Evolutionary conservation across 1,140 invertebrate species (phyloP).

Genomic region (Physella acuta): DNA sequence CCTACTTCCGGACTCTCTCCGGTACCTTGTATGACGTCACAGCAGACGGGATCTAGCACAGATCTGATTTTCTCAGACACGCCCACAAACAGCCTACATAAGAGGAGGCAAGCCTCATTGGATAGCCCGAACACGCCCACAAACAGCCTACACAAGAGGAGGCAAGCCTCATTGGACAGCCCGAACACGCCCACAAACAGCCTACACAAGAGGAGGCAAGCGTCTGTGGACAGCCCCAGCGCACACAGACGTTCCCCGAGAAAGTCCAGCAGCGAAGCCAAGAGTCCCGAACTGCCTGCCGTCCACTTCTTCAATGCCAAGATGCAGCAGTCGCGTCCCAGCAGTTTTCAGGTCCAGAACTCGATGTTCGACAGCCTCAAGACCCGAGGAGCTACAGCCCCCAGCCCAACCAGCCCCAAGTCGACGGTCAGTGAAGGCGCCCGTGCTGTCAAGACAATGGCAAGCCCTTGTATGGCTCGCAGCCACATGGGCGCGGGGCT

Average conservation of each 20-base stretch:
- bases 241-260: conserved; percentile 32
- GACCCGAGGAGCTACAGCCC: not conserved
- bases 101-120: too few species aligned
- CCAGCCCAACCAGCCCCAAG: conserved; percentile 20
- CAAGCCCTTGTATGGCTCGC: conserved; percentile 18
- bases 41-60: too few species aligned
- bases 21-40: too few species aligned
- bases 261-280: conserved; percentile 40
- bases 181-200: conserved; percentile 41
- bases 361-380: conserved; percentile 50
- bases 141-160: not conserved
- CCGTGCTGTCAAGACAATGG: conserved; percentile 23
- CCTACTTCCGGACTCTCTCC: too few species aligned
- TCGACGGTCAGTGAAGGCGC: conserved; percentile 18
- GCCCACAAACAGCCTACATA: too few species aligned
- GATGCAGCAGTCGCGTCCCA: conserved; percentile 31
- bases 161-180: not conserved
- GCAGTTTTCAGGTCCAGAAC: conserved; percentile 37
- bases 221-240: conserved; percentile 43
- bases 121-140: not conserved
- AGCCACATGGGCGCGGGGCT: conserved; percentile 24
- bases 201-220: conserved; percentile 45
- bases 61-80: too few species aligned
- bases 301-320: conserved; percentile 56
- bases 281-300: conserved; percentile 50